Conservation (phyloP, 2,888 invertebrate species). For the Cataglyphis albicans region DNA sequence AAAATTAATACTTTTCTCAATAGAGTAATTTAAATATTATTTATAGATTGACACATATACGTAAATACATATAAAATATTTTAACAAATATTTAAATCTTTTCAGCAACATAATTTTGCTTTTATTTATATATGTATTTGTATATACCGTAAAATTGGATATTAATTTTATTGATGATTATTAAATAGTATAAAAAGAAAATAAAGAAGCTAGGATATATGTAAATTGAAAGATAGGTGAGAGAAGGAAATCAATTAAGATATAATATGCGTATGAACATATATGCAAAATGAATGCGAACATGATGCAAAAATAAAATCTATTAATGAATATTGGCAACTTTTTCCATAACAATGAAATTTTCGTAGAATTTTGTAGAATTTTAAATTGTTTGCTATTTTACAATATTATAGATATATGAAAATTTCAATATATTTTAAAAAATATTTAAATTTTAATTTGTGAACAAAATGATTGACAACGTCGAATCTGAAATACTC, state of each 20-base stretch:
- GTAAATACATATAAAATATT: not conserved
- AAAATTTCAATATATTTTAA: not conserved
- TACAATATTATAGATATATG: not conserved
- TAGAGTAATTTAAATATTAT: not conserved
- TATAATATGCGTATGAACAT: not conserved
- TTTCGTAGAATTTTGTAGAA: not conserved
- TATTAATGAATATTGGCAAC: not conserved
- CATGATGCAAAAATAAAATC: not conserved
- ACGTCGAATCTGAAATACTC: not conserved
- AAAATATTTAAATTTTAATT: not conserved
- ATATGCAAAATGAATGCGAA: too few relatives aligned
- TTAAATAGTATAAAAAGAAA: not conserved
- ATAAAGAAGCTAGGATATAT: not conserved
- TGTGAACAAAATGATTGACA: not conserved
- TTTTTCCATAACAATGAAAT: not conserved
- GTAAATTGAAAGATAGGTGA: not conserved
- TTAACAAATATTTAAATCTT: not conserved
- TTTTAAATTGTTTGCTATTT: not conserved
- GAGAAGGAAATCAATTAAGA: not conserved
- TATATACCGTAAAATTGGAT: not conserved
- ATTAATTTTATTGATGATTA: not conserved
- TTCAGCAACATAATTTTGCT: not conserved
- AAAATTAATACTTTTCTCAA: conserved; percentile 13
- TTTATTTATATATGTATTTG: not conserved
- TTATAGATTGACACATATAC: not conserved